Conservation (phyloP, 1,140 invertebrate species). For the Oreohelix idahoensis region DNA sequence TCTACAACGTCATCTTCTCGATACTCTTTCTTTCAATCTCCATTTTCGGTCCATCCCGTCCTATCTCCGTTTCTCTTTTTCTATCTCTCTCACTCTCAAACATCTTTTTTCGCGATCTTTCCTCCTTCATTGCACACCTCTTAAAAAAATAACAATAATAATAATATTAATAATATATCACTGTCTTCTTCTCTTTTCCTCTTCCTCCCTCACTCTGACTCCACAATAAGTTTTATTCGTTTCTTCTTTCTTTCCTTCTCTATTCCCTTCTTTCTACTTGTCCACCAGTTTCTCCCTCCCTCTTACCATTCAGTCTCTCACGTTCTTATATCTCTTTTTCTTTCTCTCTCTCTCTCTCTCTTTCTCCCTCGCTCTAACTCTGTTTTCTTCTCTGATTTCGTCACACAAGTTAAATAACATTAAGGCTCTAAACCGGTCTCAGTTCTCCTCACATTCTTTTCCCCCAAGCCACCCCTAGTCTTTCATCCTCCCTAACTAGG, state of each 20-base stretch:
- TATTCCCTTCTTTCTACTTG: no score
- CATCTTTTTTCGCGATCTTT: no score
- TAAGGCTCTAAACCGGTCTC: background rate
- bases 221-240: no score
- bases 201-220: background rate
- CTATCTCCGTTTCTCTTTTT: background rate
- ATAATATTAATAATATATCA: no score
- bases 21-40: background rate
- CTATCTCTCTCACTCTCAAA: background rate
- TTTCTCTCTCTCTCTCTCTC: no score
- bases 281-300: no score
- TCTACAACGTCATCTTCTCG: background rate
- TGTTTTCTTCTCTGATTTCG: background rate
- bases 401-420: constrained; percentile 19
- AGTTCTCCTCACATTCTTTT: background rate
- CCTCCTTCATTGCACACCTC: no score
- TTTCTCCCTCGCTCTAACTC: background rate
- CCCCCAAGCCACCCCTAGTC: background rate
- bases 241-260: no score
- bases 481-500: constrained; percentile 24
- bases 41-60: background rate
- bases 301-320: no score
- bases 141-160: no score
- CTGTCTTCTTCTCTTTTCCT: background rate
- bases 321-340: no score